These are phyloP conservation scores for Strix uralensis DNA, from an alignment of 2,113 vertebrate species.

Conservation along the genomic window DNA sequence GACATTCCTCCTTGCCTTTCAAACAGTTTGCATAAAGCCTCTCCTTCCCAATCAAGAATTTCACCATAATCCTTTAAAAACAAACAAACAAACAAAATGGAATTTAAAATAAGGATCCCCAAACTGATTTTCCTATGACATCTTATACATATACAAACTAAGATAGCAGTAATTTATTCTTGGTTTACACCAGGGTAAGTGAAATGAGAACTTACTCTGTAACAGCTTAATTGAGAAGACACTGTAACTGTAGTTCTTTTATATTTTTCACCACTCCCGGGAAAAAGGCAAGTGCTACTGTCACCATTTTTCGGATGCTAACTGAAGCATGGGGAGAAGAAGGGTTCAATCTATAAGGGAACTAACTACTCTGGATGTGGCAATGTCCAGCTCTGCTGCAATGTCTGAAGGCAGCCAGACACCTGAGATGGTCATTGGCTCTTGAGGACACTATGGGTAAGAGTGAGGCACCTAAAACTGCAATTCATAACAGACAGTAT, in stretches of 20 bases:
- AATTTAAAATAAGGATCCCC: neutral
- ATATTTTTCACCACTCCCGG: neutral
- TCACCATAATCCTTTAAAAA: neutral
- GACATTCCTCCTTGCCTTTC: slow-evolving; percentile 46
- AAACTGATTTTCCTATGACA: neutral
- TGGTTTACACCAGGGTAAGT: neutral
- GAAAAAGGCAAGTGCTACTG: neutral
- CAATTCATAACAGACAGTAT: neutral
- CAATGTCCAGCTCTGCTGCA: neutral
- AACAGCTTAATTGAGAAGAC: neutral
- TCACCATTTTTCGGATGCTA: neutral
- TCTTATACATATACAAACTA: neutral
- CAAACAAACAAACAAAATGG: neutral
- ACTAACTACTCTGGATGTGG: neutral
- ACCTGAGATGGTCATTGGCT: neutral
- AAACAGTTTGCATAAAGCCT: slow-evolving; percentile 48
- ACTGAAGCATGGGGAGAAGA: neutral
- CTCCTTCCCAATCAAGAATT: neutral
- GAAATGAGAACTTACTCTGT: neutral
- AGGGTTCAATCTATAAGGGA: neutral
- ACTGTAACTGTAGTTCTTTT: neutral
- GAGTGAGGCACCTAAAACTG: neutral
- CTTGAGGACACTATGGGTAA: neutral
- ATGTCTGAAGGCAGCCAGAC: neutral
- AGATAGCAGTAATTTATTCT: neutral